phyloP scores from a whole-genome alignment of 2,888 invertebrate genomes.

The Omphaloscelis lunosa region DNA sequence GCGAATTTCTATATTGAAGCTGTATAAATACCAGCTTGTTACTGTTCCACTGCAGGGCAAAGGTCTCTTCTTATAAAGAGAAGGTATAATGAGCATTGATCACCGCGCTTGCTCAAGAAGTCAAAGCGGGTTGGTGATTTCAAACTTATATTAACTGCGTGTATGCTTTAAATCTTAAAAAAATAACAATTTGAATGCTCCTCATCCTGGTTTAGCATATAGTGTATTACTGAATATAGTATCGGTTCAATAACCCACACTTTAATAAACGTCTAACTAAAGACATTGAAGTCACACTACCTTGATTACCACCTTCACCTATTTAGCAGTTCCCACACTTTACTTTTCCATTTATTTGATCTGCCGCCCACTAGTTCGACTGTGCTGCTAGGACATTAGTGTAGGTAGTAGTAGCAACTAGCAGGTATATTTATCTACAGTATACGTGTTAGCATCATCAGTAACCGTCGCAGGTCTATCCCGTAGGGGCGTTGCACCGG shows the following conservation, averaged over 20 bases:
- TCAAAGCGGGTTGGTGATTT: not conserved
- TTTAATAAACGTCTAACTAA: conserved; percentile 11
- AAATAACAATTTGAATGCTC: conserved; percentile 5
- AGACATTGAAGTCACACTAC: conserved; percentile 56
- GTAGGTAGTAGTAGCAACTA: conserved; percentile 65
- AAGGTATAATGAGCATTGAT: not conserved
- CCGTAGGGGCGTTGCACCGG: conserved; percentile 85
- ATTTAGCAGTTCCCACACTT: conserved; percentile 72
- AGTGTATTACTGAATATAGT: not conserved
- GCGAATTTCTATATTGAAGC: not conserved
- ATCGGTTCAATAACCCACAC: not conserved
- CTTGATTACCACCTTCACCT: conserved; percentile 75
- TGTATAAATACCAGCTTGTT: not conserved
- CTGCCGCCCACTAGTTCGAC: conserved; percentile 63
- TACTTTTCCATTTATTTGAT: conserved; percentile 55
- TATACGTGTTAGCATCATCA: conserved; percentile 73
- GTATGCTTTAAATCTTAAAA: not conserved
- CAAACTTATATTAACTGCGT: not conserved
- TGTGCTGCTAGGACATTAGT: conserved; percentile 34
- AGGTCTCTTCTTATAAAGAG: not conserved
- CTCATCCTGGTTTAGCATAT: not conserved
- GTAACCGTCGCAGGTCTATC: conserved; percentile 82
- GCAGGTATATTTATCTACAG: conserved; percentile 62
- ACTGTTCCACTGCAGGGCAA: not conserved
- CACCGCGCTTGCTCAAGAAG: not conserved